phyloP scores from a whole-genome alignment of 2,797 vertebrate species.

The Novumbra hubbsi region DNA sequence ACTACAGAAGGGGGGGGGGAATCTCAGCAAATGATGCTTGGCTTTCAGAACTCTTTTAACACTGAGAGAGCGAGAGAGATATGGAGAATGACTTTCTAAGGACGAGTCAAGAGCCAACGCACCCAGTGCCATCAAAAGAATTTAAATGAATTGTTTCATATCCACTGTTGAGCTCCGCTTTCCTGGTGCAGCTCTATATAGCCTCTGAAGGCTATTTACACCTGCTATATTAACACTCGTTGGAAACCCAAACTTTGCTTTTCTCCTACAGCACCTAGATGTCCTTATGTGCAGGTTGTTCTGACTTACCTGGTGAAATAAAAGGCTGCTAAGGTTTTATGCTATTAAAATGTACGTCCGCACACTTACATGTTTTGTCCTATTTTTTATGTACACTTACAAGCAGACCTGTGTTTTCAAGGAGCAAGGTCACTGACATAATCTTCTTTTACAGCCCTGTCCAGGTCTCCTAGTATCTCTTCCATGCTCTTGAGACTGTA shows the following conservation, averaged over 20 bases:
- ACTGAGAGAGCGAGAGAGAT: slow-evolving; percentile 33
- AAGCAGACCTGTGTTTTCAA: background rate
- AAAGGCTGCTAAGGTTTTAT: too few species aligned
- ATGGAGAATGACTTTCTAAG: slow-evolving; percentile 11
- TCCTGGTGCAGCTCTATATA: slow-evolving; percentile 21
- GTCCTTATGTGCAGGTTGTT: too few species aligned
- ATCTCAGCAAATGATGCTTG: slow-evolving; percentile 47
- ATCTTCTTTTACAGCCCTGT: too few species aligned
- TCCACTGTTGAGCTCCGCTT: slow-evolving; percentile 42
- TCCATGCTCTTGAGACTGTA: too few species aligned
- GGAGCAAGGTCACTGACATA: background rate
- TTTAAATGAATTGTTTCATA: slow-evolving; percentile 58
- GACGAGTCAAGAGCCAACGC: slow-evolving; percentile 23
- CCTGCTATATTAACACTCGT: background rate
- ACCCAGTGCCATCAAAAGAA: slow-evolving; percentile 45
- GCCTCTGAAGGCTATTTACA: background rate
- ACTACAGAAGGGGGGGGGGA: slow-evolving; percentile 36
- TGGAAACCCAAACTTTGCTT: background rate
- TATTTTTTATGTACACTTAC: background rate
- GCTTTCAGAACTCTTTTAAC: slow-evolving; percentile 50
- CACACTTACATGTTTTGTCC: background rate
- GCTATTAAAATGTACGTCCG: too few species aligned
- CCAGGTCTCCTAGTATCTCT: too few species aligned
- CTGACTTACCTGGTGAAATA: too few species aligned
- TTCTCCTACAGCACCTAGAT: background rate